Base-by-base conservation (phyloP, 35 echinoderm and acorn worm species). In the Holothuria glaberrima region DNA sequence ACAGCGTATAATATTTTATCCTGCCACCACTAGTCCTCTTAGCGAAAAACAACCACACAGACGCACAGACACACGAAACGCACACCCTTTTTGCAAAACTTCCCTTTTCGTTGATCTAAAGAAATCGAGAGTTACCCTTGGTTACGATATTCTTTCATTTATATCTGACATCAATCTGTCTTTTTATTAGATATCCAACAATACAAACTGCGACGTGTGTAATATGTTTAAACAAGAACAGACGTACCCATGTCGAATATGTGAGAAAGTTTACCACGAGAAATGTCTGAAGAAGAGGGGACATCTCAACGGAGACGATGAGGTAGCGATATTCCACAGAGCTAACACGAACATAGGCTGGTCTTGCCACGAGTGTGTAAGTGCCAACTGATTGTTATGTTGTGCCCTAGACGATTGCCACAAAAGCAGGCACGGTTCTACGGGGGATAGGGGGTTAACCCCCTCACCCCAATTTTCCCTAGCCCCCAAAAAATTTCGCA, bases 351-450 rank as follows among this genome's bases (percentile, higher is more conserved):
- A 91, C 30, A 88, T 92, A 9, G 95, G 95, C 29, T 97, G 95
- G 95, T 94, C 92, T 21, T 97, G 95, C 58, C 90, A 89, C 44
- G 95, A 97, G 44, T 97, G 95, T 77, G 95, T 97, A 66, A 97
- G 95, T 92, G 5, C 7, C 36, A 4, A 4, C 13, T 14, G 50
- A 12, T 48, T 38, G 9, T 38, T 44, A 1, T 77, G 30, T 77
- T 77, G 29, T 44, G 31, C 13, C 1, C 36, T 0, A 54, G 50
- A n/a, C n/a, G n/a, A n/a, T n/a, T n/a, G n/a, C n/a, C n/a, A n/a
- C n/a, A n/a, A n/a, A n/a, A n/a, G n/a, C n/a, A n/a, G n/a, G n/a
- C n/a, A n/a, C n/a, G n/a, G n/a, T n/a, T n/a, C n/a, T n/a, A n/a
- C n/a, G n/a, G n/a, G n/a, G n/a, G n/a, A n/a, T n/a, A n/a, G n/a